Conservation (phyloP, 2,888 invertebrate species). For the Blastobasis adustella region DNA sequence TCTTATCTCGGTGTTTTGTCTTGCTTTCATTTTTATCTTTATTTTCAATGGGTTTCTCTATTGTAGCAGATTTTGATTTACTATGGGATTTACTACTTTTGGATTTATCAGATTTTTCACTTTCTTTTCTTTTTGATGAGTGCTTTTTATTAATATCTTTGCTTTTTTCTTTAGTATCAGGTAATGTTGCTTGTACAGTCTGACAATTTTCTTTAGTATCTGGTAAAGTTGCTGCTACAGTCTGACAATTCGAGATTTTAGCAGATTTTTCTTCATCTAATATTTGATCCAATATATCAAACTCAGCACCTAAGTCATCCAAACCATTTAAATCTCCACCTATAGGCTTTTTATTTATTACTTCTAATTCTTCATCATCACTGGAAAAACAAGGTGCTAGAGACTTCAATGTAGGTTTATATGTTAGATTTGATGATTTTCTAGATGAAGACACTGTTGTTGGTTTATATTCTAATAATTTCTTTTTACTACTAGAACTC, state of each 20-base stretch:
- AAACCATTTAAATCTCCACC: slow-evolving; percentile 56
- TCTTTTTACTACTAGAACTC: slow-evolving; percentile 49
- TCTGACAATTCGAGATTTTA: too few species aligned
- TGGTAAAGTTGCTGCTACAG: neutral
- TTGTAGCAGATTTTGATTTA: slow-evolving; percentile 31
- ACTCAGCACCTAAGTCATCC: slow-evolving; percentile 65
- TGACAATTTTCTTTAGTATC: slow-evolving; percentile 7
- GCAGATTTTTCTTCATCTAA: slow-evolving; percentile 51
- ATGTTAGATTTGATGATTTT: slow-evolving; percentile 42
- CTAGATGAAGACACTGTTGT: slow-evolving; percentile 42
- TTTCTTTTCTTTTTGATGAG: slow-evolving; percentile 14
- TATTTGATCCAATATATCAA: slow-evolving; percentile 69
- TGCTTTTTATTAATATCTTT: slow-evolving; percentile 7
- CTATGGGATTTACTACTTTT: slow-evolving; percentile 25
- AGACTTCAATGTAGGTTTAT: slow-evolving; percentile 62
- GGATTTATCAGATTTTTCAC: slow-evolving; percentile 17
- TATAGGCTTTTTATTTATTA: slow-evolving; percentile 46
- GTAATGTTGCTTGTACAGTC: slow-evolving; percentile 9
- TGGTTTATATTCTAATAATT: slow-evolving; percentile 64
- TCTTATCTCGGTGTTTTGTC: slow-evolving; percentile 34
- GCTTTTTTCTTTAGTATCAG: slow-evolving; percentile 15
- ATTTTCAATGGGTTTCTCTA: slow-evolving; percentile 29
- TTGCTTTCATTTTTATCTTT: slow-evolving; percentile 32
- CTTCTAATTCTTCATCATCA: slow-evolving; percentile 63
- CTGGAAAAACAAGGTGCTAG: slow-evolving; percentile 66